Base-by-base conservation (phyloP, 2,113 vertebrate species). In the Symphodus melops region DNA sequence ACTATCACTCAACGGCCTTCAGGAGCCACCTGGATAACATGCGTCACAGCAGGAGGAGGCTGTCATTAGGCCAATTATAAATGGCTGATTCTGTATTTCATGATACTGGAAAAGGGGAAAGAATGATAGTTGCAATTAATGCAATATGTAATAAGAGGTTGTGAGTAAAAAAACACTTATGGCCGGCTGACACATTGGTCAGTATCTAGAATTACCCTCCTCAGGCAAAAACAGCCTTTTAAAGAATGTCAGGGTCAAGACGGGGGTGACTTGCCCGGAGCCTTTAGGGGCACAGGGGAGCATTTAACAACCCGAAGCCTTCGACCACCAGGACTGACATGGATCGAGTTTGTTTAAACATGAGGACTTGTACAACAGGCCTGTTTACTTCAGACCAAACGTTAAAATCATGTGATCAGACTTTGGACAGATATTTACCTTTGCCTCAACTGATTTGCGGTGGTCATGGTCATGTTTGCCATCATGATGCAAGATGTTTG, bases 191-290 rank as follows among this genome's bases (percentile, higher is more conserved):
- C 21, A 51, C 9, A 41, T 33, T 67, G 49, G 61, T 60, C 51
- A 64, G 12, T 33, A 17, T 59, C 64, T 83, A 21, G 48, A 77
- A 80, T 85, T 87, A 46, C 77, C 19, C 16, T 68, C 54, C 63
- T 74, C 48, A 57, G 68, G 71, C 71, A 68, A 66, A 62, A 85
- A 81, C 51, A 66, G 5, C 11, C 23, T 3, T 0, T 52, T 65
- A 28, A 75, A 62, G 75, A 81, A 84, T 87, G 51, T 63, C 42
- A 20, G 51, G 78, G 81, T 84, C 81, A 56, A 41, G 49, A 8
- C 54, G 63, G 68, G 33, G 67, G 48, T 84, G 75, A 75, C 48
- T 70, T 65, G 62, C 41, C 56, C 5, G 17, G 57, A 64, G 56
- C 55, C 41, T 42, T 65, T n/a, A 52, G 41, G 68, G 57, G 4